Conservation (phyloP, 2,113 vertebrate species). For the Chlamydotis undulata region DNA sequence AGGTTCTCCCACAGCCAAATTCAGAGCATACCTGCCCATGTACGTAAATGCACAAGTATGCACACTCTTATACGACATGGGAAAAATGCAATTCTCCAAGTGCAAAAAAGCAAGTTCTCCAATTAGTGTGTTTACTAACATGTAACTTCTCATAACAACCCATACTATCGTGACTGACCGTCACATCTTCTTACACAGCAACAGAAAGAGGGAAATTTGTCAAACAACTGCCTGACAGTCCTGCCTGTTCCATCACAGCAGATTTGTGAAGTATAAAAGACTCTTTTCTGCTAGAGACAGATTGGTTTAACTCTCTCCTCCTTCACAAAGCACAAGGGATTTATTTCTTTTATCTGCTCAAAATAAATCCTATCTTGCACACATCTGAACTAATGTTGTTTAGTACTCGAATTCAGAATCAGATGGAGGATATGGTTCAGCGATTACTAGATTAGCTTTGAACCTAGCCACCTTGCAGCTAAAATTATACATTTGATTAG, state of each 20-base stretch:
- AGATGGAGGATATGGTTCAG: neutral
- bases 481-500: neutral
- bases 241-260: neutral
- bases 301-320: neutral
- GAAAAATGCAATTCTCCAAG: neutral
- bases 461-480: conserved; percentile 19
- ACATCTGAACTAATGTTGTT: conserved; percentile 25
- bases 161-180: neutral
- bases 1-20: neutral
- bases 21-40: neutral
- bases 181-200: neutral
- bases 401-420: neutral
- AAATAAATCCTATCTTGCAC: conserved; percentile 33
- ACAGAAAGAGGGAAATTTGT: neutral
- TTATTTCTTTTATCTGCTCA: conserved; percentile 26
- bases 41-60: neutral
- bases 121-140: neutral
- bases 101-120: neutral
- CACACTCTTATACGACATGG: fast-evolving
- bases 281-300: neutral
- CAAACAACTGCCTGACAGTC: neutral
- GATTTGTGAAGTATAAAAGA: conserved; percentile 4
- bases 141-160: neutral
- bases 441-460: neutral
- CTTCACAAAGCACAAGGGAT: conserved; percentile 20